Evolutionary conservation across 2,888 invertebrate genomes (phyloP), one percentile per base, ranked within the genome.

Genomic region (Tuberolachnus salignus): DNA sequence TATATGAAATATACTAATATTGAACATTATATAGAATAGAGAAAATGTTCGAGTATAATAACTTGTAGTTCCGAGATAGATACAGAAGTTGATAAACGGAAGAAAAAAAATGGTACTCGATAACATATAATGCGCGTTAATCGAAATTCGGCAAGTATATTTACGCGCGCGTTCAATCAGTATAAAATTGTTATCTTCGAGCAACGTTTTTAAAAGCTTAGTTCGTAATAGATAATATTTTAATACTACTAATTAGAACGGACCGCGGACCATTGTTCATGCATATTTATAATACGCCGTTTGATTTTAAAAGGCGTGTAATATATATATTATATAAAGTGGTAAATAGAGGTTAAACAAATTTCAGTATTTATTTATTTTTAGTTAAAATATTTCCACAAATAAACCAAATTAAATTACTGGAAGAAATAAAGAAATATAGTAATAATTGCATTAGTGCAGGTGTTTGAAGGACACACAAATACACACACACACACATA

Each of bases 391-490:
- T 44, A 44, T 3, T 8, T 55, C 42, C 19, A 53, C 14, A 69
- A 42, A 19, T 42, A 46, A 44, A 70, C 16, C 19, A 9, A 70
- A 55, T 57, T 55, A 55, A 21, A 44, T 70, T 21, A 55, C n/a
- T 23, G 44, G 10, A 23, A 57, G 23, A 44, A 14, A 34, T 11
- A 3, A 16, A 44, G n/a, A n/a, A 42, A 44, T 14, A 42, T 19
- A 8, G 23, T 14, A 23, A 64, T 64, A 44, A n/a, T 63, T 21
- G 14, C 55, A 26, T 55, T 66, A 26, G n/a, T 16, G n/a, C 55
- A n/a, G n/a, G n/a, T 74, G 55, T 66, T 44, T 23, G 74, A 74
- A 74, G 74, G 74, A 21, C 66, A 4, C 13, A n/a, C 46, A 13
- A 71, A 16, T 44, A 44, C 23, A 44, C n/a, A n/a, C n/a, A n/a